A percentile compares a stretch with the other conserved stretches of the same genome.
phyloP scores from a whole-genome alignment of 2,113 vertebrate genomes.

The Gallinago undulata region DNA sequence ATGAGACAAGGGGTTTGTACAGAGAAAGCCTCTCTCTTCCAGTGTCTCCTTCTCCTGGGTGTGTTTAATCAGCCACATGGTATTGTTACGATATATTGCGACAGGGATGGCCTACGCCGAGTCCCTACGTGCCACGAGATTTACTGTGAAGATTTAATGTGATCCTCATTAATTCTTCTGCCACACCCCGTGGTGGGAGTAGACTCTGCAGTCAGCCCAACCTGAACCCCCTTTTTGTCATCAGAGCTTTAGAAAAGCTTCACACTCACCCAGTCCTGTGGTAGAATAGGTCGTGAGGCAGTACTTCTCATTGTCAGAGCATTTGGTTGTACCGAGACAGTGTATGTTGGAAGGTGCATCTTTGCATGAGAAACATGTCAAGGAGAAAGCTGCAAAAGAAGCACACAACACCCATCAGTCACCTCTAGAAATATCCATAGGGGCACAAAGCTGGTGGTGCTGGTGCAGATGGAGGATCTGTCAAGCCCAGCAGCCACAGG shows the following conservation, averaged over 20 bases:
- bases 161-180: background rate
- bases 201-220: background rate
- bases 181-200: background rate
- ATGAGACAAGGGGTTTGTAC: background rate
- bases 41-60: background rate
- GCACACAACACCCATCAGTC: background rate
- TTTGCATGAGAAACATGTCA: conserved; percentile 33
- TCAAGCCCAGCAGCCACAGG: background rate
- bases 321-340: background rate
- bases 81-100: fast-evolving
- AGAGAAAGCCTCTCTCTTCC: background rate
- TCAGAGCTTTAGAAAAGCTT: background rate
- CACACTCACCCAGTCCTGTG: background rate
- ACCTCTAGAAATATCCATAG: background rate
- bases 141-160: background rate
- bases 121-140: background rate
- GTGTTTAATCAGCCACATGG: background rate
- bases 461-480: background rate
- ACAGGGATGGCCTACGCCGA: background rate
- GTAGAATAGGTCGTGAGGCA: conserved; percentile 49
- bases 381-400: conserved; percentile 22
- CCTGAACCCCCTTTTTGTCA: background rate
- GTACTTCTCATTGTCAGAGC: background rate
- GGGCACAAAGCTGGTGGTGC: background rate
- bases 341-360: background rate